Base-by-base conservation (phyloP, 2,888 invertebrate species). In the Lacanobia wlatinum region DNA sequence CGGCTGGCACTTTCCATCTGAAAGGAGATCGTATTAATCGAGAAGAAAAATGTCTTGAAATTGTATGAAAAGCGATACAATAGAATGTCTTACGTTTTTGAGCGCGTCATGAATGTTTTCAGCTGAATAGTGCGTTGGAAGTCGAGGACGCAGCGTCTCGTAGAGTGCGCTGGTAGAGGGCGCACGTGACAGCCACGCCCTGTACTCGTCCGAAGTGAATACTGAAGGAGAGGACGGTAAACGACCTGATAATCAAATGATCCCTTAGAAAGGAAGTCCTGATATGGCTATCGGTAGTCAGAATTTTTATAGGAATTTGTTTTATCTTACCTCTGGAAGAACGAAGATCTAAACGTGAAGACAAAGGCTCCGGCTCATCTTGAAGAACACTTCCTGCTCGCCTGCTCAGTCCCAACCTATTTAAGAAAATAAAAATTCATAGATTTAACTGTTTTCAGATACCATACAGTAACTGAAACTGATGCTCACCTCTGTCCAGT, bases 131-230 rank as follows among this genome's bases (percentile, higher is more conserved):
- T 96, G 96, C 9, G 96, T 96, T 84, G 98, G 98, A 77, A 98
- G 97, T 60, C 98, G 97, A 74, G 98, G 98, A 80, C 98, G 97
- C 91, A 99, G 98, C 89, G 98, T 97, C 91, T 99, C 99, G 92
- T 99, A 99, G 86, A 99, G 98, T 56, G 99, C 99, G 82, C 98
- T 98, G 73, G 99, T 99, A 76, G 98, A 98, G 1, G 98, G 98
- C 14, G 98, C 98, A 66, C 98, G 97, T 79, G 98, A 98, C 90
- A 99, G 94, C 99, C 99, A 99, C 85, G 99, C 98, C 84, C 98
- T 97, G 93, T 99, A 99, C 94, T 99, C 99, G 94, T 98, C 98
- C 89, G 98, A 98, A 83, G 98, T 98, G 96, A 98, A 98, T 92
- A 98, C 97, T 89, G 97, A 95, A 78, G 96, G 94, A 83, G 94